Evolutionary conservation across 2,797 vertebrate genomes (phyloP).

Genomic region (Ceyx erithaca): DNA sequence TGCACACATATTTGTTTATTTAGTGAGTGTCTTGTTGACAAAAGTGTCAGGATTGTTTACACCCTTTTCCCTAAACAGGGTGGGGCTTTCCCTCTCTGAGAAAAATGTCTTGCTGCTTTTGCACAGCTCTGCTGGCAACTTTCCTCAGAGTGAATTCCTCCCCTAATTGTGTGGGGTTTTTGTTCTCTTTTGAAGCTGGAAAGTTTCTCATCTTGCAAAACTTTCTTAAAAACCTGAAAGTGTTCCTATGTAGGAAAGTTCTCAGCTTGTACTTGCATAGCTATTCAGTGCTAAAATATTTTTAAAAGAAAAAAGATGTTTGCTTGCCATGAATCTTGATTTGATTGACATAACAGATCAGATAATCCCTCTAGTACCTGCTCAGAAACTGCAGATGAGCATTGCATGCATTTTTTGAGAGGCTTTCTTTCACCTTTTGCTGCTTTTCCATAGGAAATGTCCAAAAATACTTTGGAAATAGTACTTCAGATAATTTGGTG

Average conservation of each 20-base stretch:
- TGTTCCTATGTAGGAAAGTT: background rate
- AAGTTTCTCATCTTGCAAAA: background rate
- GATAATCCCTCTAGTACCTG: background rate
- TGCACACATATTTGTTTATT: background rate
- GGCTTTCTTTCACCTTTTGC: background rate
- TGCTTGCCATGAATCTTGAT: background rate
- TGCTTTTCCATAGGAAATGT: background rate
- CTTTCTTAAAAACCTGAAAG: background rate
- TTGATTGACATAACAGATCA: background rate
- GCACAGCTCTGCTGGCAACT: background rate
- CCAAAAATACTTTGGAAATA: background rate
- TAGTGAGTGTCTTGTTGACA: background rate
- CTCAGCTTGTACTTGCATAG: background rate
- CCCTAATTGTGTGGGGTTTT: background rate
- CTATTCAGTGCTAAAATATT: background rate
- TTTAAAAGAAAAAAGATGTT: background rate
- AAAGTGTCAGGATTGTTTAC: background rate
- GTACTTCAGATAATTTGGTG: background rate
- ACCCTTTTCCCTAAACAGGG: background rate
- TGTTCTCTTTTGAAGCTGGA: background rate
- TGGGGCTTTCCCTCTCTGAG: background rate
- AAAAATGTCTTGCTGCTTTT: background rate
- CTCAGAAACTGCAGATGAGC: background rate
- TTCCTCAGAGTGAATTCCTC: background rate
- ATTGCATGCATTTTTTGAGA: background rate